A percentile compares a stretch with the other conserved stretches of the same genome.
These are phyloP conservation scores for Caenorhabditis angaria DNA, from an alignment of 2,888 invertebrate genomes.

Conservation along the genomic window DNA sequence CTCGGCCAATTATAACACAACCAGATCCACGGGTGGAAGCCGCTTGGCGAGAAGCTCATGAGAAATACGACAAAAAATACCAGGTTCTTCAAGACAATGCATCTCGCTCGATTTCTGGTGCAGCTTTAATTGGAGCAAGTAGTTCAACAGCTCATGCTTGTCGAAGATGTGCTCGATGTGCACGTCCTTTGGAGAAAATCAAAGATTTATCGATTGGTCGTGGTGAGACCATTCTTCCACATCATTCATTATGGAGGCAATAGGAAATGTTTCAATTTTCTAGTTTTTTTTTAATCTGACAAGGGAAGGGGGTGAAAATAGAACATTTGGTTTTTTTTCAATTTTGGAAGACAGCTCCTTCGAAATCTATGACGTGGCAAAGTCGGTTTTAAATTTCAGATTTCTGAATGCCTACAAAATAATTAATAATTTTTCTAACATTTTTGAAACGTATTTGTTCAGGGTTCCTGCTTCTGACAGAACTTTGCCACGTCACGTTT, in stretches of 20 bases:
- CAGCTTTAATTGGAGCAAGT: conserved; percentile 37
- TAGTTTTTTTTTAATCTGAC: neutral
- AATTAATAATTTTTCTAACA: too few relatives aligned
- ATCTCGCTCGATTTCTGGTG: conserved; percentile 46
- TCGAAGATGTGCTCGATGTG: conserved; percentile 47
- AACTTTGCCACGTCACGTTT: too few relatives aligned
- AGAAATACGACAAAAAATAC: conserved; percentile 54
- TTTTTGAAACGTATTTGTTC: too few relatives aligned
- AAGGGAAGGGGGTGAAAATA: too few relatives aligned
- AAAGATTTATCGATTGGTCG: conserved; percentile 18
- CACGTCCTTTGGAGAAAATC: conserved; percentile 41
- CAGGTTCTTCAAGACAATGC: conserved; percentile 50
- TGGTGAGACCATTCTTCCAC: conserved; percentile 23
- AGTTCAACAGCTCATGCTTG: conserved; percentile 17
- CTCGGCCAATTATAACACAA: conserved; percentile 34
- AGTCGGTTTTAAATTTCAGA: too few relatives aligned
- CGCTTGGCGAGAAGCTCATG: conserved; percentile 57
- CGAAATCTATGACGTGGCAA: too few relatives aligned
- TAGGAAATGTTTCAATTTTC: conserved; percentile 11
- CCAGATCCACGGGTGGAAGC: conserved; percentile 42
- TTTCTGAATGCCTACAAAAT: too few relatives aligned
- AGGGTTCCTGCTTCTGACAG: too few relatives aligned
- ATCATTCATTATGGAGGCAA: conserved; percentile 20
- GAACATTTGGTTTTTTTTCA: too few relatives aligned
- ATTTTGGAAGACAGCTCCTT: too few relatives aligned